These are phyloP conservation scores for Palythoa grandis DNA, from an alignment of 92 coral and sea anemone genomes.

Conservation along the genomic window DNA sequence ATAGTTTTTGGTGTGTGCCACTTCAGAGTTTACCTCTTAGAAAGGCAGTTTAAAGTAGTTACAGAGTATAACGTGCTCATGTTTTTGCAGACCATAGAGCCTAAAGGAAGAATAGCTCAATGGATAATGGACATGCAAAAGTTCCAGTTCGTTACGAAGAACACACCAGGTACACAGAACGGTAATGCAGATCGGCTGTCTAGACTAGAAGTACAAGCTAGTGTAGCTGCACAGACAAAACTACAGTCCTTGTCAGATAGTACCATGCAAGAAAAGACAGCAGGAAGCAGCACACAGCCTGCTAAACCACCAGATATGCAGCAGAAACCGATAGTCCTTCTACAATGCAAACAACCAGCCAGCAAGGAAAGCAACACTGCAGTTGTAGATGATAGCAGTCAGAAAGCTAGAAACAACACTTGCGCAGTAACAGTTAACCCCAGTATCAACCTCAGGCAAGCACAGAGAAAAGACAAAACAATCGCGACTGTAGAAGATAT, in stretches of 20 bases:
- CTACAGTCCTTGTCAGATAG: not conserved
- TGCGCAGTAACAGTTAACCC: too few relatives aligned
- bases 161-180: conserved; percentile 34
- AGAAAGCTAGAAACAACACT: not conserved
- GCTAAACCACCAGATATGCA: not conserved
- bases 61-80: conserved; percentile 25
- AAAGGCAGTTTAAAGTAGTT: not conserved
- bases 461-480: too few relatives aligned
- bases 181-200: conserved; percentile 44
- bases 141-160: conserved; percentile 38
- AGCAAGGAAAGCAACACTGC: too few relatives aligned
- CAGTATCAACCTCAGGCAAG: too few relatives aligned
- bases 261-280: not conserved
- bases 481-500: not conserved
- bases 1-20: not conserved
- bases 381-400: not conserved
- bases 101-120: conserved; percentile 39
- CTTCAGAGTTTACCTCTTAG: conserved; percentile 48
- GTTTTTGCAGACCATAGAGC: conserved; percentile 46
- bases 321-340: not conserved
- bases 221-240: not conserved
- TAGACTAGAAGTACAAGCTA: too few relatives aligned
- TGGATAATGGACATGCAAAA: not conserved
- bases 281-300: not conserved
- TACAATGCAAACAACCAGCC: not conserved